Conservation (phyloP, 2,113 vertebrate species). For the Lepisosteus oculatus region DNA sequence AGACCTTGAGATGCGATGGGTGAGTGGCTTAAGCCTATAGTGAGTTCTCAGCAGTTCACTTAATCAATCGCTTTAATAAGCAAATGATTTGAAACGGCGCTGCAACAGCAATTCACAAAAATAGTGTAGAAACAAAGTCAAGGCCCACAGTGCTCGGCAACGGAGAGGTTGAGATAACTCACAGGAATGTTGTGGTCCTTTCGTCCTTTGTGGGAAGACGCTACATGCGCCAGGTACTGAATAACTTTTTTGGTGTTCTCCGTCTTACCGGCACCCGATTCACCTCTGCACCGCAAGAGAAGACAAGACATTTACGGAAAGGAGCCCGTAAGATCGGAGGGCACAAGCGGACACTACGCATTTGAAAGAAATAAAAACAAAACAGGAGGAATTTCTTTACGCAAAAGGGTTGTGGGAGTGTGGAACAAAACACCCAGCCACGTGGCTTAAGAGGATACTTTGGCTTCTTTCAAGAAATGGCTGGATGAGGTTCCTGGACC, state of each 20-base stretch:
- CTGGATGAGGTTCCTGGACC: too few species aligned
- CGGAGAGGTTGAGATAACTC: constrained; percentile 56
- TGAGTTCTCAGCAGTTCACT: too few species aligned
- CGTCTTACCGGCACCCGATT: constrained; percentile 97
- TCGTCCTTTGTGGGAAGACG: constrained; percentile 95
- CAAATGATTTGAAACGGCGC: too few species aligned
- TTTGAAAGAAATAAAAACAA: background rate
- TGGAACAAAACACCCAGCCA: too few species aligned
- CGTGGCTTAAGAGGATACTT: too few species aligned
- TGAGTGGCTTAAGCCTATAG: background rate
- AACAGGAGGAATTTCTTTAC: background rate
- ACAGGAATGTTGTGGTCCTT: constrained; percentile 97
- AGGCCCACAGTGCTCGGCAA: too few species aligned
- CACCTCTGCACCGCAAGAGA: constrained; percentile 70
- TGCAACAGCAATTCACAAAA: background rate
- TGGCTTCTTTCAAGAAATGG: too few species aligned
- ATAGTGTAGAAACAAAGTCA: background rate
- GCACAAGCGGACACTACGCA: background rate
- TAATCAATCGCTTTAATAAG: too few species aligned
- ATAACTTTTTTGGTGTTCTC: constrained; percentile 99
- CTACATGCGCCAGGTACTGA: constrained; percentile 96
- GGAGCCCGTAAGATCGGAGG: too few species aligned
- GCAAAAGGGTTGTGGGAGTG: too few species aligned
- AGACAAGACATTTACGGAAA: constrained; percentile 11
- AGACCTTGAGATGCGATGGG: background rate